Evolutionary conservation across 2,888 invertebrate species (phyloP), one percentile per base, ranked within the genome.

Genomic region (Eurois occulta): DNA sequence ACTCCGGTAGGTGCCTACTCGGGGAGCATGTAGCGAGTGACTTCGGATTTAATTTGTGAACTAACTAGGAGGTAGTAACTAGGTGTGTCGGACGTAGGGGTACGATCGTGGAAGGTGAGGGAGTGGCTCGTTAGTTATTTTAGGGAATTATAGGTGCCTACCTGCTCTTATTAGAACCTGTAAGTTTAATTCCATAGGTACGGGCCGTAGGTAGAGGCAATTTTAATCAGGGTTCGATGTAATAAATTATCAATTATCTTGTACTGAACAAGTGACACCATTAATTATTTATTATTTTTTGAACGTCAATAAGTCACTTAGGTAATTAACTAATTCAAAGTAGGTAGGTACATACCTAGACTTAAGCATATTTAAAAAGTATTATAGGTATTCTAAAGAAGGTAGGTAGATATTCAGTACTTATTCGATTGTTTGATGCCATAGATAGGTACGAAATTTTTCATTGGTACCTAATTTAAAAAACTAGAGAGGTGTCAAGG

Each of bases 21-120:
- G 21, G 58, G 16, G 43, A 18, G 32, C 32, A 41, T 46, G 48
- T 32, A 55, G 11, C 18, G 10, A 72, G 35, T 48, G 43, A 28
- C 24, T 65, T 62, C 32, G 7, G 73, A 74, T 73, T 66, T 74
- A 35, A 67, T 84, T 84, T 64, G 32, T 70, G 35, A 71, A 58
- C 58, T 67, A 46, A 46, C 10, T 41, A 65, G 1, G 11, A 24
- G 64, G 32, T 38, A 13, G 38, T 38, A 64, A 64, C 64, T 41
- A 64, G 43, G 43, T 43, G 3, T 38, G 62, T 38, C 24, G 35
- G 35, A 35, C 24, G 24, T 24, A 21, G 35, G 35, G 62, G 18
- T 21, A 35, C 65, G n/a, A 41, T 65, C 38, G 2, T 21, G 38
- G n/a, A 65, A 65, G 38, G n/a, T n/a, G 16, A 65, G n/a, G 38